Evolutionary conservation across 2,888 invertebrate species (phyloP).

Genomic region (Rotaria sp.): DNA sequence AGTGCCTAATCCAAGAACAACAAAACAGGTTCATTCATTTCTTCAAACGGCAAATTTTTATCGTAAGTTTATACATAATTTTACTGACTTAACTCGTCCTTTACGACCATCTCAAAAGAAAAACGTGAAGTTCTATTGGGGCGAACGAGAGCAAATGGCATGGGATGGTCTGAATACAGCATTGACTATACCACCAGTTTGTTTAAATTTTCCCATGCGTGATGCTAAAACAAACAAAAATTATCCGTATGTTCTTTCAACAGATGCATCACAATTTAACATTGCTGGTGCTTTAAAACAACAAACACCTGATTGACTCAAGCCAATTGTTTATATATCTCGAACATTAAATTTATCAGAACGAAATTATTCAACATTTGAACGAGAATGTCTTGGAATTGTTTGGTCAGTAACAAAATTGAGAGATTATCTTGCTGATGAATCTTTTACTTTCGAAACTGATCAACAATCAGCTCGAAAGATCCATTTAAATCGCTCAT

Average conservation of each 20-base stretch:
- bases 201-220: not conserved
- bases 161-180: not conserved
- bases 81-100: not conserved
- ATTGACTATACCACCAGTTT: not conserved
- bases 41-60: not conserved
- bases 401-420: conserved; percentile 1
- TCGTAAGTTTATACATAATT: not conserved
- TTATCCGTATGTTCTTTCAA: not conserved
- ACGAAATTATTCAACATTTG: not conserved
- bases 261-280: not conserved
- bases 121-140: not conserved
- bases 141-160: not conserved
- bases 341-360: not conserved
- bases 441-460: not conserved
- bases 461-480: not conserved
- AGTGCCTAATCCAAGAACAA: not conserved
- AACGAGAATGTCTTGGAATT: not conserved
- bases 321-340: not conserved
- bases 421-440: not conserved
- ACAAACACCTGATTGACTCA: not conserved
- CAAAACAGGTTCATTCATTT: not conserved
- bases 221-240: not conserved
- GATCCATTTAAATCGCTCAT: not conserved
- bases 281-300: not conserved
- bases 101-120: not conserved